Evolutionary conservation across 2,888 invertebrate species (phyloP).

Genomic region (Latrodectus hesperus): DNA sequence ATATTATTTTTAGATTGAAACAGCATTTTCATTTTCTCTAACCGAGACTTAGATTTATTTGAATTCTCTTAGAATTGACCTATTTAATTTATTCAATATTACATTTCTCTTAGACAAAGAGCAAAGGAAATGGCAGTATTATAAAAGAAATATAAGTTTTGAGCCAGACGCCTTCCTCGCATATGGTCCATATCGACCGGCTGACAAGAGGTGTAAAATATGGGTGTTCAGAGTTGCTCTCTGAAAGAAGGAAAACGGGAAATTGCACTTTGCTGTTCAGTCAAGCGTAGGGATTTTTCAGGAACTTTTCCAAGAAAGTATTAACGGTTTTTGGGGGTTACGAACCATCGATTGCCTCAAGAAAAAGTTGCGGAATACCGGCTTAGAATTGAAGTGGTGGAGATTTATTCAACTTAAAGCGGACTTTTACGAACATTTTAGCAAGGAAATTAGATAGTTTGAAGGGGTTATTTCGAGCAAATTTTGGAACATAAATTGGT

Average conservation of each 20-base stretch:
- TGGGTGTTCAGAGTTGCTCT: slow-evolving; percentile 31
- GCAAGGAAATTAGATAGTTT: too few species aligned
- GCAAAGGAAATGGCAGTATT: too few species aligned
- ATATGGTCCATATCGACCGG: slow-evolving; percentile 41
- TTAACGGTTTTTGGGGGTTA: slow-evolving; percentile 18
- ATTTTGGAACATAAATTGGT: too few species aligned
- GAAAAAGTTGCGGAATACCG: background rate
- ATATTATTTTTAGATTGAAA: too few species aligned
- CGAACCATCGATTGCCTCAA: background rate
- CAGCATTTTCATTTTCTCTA: too few species aligned
- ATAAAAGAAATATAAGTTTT: slow-evolving; percentile 28
- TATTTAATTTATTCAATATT: too few species aligned
- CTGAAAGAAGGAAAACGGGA: slow-evolving; percentile 39
- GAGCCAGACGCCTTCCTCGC: slow-evolving; percentile 14
- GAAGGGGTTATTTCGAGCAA: too few species aligned
- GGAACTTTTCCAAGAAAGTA: slow-evolving; percentile 32
- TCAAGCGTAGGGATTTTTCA: slow-evolving; percentile 55
- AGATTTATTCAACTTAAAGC: too few species aligned
- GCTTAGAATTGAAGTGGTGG: background rate
- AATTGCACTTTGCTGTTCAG: slow-evolving; percentile 55
- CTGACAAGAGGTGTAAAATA: slow-evolving; percentile 33
- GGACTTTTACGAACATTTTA: too few species aligned
- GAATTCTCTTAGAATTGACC: too few species aligned
- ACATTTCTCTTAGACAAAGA: too few species aligned
- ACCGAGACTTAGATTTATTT: too few species aligned